Conservation (phyloP, 1,140 invertebrate species). For the Drosophila navojoa region DNA sequence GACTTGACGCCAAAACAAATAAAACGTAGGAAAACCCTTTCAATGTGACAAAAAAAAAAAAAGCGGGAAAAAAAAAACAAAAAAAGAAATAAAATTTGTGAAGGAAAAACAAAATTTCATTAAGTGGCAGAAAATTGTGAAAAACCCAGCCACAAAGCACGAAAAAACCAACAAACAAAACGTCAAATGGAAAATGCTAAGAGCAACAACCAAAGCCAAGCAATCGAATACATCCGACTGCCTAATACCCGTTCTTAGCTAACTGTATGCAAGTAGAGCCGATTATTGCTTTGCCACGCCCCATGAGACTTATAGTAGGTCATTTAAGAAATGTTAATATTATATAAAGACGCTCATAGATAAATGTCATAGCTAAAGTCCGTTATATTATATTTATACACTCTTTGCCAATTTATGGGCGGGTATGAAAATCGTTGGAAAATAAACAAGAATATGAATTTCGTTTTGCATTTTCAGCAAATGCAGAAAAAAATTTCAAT, state of each 20-base stretch:
- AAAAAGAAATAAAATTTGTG: background rate
- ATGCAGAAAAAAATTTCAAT: conserved; percentile 52
- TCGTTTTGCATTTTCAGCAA: background rate
- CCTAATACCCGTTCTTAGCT: too few relatives aligned
- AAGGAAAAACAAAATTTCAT: conserved; percentile 18
- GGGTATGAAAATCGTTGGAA: background rate
- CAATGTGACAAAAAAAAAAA: conserved; percentile 19
- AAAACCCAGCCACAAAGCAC: conserved; percentile 47
- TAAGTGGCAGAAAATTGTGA: conserved; percentile 43
- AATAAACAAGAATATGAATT: conserved; percentile 35
- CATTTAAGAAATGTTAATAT: too few relatives aligned
- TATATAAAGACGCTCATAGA: too few relatives aligned
- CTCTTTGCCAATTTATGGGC: background rate
- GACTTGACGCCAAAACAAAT: conserved; percentile 8
- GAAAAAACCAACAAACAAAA: conserved; percentile 52
- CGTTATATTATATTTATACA: too few relatives aligned
- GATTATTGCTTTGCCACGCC: too few relatives aligned
- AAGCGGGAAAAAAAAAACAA: background rate
- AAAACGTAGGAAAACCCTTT: conserved; percentile 6
- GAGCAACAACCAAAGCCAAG: conserved; percentile 37
- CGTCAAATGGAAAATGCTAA: conserved; percentile 63
- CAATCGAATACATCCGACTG: too few relatives aligned
- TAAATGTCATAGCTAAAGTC: too few relatives aligned
- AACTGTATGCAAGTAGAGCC: too few relatives aligned
- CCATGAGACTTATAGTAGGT: too few relatives aligned